phyloP scores from a whole-genome alignment of 2,888 invertebrate genomes.

The Cyclophora punctaria region DNA sequence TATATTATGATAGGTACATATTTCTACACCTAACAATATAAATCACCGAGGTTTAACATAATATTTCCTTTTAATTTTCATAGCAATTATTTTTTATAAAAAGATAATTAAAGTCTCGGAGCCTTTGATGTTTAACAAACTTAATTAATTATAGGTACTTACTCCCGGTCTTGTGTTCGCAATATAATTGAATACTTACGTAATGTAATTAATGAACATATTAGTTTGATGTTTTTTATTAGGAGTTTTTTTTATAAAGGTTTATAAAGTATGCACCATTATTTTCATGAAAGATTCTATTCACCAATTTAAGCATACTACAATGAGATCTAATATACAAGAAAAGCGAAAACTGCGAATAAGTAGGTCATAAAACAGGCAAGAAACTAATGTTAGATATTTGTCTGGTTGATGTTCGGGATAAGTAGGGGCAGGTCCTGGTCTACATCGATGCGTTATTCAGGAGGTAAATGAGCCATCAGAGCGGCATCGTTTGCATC shows the following conservation, averaged over 20 bases:
- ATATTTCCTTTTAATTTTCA: conserved; percentile 10
- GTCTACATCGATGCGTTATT: conserved; percentile 62
- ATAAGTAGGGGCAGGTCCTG: conserved; percentile 26
- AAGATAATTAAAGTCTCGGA: conserved; percentile 30
- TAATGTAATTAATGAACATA: not conserved
- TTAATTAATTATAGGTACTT: conserved; percentile 36
- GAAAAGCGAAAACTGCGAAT: too few species aligned
- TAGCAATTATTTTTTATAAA: conserved; percentile 24
- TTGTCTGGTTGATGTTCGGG: conserved; percentile 10
- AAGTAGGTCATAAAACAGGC: not conserved
- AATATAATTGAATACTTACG: conserved; percentile 1
- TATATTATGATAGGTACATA: too few species aligned
- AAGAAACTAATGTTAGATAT: conserved; percentile 20
- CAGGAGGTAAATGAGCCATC: conserved; percentile 70
- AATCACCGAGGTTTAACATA: too few species aligned
- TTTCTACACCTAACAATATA: too few species aligned
- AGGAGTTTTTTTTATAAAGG: too few species aligned
- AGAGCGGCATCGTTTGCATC: conserved; percentile 66
- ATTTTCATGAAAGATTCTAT: too few species aligned
- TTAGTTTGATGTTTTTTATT: too few species aligned
- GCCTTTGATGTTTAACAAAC: conserved; percentile 42
- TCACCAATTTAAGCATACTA: too few species aligned
- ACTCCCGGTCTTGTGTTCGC: conserved; percentile 26
- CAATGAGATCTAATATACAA: too few species aligned
- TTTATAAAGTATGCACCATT: too few species aligned